Evolutionary conservation across 2,113 vertebrate genomes (phyloP).

Genomic region (Machaerirhynchus nigripectus): DNA sequence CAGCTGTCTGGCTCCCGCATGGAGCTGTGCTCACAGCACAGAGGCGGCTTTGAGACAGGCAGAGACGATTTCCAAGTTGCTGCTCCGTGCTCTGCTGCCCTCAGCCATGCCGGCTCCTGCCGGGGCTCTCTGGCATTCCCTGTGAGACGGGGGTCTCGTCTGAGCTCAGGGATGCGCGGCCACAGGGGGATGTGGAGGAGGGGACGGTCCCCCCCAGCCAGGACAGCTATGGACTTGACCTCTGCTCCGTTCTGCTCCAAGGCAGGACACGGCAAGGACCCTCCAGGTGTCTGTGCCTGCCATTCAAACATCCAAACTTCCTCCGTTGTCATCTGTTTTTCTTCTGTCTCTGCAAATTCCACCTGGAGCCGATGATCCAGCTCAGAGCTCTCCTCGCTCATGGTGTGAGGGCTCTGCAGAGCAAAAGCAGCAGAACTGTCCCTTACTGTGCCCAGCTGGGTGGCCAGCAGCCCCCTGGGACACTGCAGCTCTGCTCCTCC

Average conservation of each 20-base stretch:
- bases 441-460: background rate
- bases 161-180: background rate
- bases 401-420: fast-evolving
- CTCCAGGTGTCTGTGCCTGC: background rate
- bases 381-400: background rate
- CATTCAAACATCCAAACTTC: background rate
- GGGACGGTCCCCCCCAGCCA: fast-evolving
- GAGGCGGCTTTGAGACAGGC: background rate
- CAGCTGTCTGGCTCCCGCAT: background rate
- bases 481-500: background rate
- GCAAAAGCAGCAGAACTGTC: fast-evolving
- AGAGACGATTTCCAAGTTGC: background rate
- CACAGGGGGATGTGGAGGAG: background rate
- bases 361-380: background rate
- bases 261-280: background rate
- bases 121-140: background rate
- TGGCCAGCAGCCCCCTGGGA: background rate
- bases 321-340: background rate
- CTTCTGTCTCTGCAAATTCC: background rate
- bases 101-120: background rate
- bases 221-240: background rate
- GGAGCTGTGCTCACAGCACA: background rate
- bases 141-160: background rate
- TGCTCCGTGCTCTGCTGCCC: background rate
- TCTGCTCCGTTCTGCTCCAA: background rate